Evolutionary conservation across 2,888 invertebrate genomes (phyloP).

Genomic region (Serrognathus titanus): DNA sequence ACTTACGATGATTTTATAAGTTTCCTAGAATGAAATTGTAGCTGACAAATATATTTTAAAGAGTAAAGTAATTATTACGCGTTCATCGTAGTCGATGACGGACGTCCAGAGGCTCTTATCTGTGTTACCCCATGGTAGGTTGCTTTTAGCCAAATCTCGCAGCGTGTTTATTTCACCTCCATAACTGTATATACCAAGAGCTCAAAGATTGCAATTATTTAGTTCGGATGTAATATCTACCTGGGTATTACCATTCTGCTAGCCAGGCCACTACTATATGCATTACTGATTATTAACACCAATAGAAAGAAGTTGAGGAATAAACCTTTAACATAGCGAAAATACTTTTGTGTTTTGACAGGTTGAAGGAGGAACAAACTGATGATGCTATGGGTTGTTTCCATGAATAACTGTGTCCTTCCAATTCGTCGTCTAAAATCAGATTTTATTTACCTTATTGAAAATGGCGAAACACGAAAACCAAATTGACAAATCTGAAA

Average conservation of each 20-base stretch:
- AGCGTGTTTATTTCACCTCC: not conserved
- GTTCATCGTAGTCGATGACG: slow-evolving; percentile 1
- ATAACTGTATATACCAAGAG: not conserved
- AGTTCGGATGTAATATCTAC: not conserved
- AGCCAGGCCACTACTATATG: slow-evolving; percentile 5
- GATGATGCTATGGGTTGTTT: not conserved
- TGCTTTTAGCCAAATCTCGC: slow-evolving; percentile 1
- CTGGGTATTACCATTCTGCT: slow-evolving; percentile 5
- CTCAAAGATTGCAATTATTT: not conserved
- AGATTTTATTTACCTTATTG: too few species aligned
- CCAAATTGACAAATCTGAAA: too few species aligned
- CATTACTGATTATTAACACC: not conserved
- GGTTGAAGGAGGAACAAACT: slow-evolving; percentile 2
- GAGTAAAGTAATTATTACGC: not conserved
- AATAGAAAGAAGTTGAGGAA: not conserved
- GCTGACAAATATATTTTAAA: too few species aligned
- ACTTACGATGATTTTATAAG: not conserved
- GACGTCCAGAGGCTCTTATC: slow-evolving; percentile 1
- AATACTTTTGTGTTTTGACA: not conserved
- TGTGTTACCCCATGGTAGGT: slow-evolving; percentile 1
- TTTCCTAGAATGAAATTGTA: not conserved
- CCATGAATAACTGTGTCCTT: too few species aligned
- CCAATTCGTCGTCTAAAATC: too few species aligned
- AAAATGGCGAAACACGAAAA: too few species aligned
- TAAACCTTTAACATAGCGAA: not conserved